Evolutionary conservation across 2,888 invertebrate species (phyloP), one percentile per base, ranked within the genome.

Genomic region (Athetis lepigone): DNA sequence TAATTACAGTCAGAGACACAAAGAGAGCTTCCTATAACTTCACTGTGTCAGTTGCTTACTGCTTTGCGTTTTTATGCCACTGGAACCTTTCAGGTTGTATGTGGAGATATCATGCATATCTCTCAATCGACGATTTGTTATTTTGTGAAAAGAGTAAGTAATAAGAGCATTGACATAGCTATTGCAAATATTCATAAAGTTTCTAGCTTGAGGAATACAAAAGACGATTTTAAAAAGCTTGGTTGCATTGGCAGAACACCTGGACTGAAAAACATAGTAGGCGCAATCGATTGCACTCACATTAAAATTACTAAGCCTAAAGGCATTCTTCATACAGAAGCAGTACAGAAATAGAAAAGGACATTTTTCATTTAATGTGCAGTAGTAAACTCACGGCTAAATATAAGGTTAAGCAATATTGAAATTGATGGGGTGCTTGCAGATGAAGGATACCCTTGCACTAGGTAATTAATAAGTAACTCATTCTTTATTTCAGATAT

Each of bases 21-120:
- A 27, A 45, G 25, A 45, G 45, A 25, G 25, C 45, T 45, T 25
- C 47, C 47, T 33, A 47, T 47, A 33, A 47, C 13, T 33, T 33
- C 47, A 33, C 33, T 47, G 33, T 47, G 47, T 21, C 47, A 47
- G 47, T 33, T 47, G 19, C 33, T 47, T 13, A 33, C 33, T 21
- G 47, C 47, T 33, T 47, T 47, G 5, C 47, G 47, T 19, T 47
- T 47, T 47, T 47, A 47, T 47, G 29, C 47, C 13, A 47, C 47
- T 47, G 47, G 47, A 19, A 47, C 29, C 33, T 47, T 33, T 19
- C 47, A 47, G 19, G 3, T 47, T 47, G 47, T 47, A 33, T 47
- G 47, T 19, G 47, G 33, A 47, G 46, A 46, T 27, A 18, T 46
- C 18, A 46, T 46, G 27, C 16, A 29, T 18, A 46, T 46, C 18